Evolutionary conservation across 2,888 invertebrate genomes (phyloP).

Genomic region (Ennomos erosarius): DNA sequence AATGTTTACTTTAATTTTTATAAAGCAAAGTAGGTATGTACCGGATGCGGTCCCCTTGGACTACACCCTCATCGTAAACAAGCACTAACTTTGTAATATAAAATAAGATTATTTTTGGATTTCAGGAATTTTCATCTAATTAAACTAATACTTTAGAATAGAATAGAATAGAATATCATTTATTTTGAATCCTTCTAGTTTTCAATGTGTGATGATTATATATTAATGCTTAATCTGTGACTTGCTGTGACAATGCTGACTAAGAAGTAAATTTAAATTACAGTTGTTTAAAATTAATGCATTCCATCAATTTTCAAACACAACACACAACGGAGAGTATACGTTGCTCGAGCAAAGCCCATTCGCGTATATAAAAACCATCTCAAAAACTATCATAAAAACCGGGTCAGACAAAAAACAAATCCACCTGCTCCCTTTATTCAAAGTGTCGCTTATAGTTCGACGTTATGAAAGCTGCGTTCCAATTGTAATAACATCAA

Average conservation of each 20-base stretch:
- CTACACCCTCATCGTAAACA: conserved; percentile 13
- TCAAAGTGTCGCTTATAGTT: conserved; percentile 53
- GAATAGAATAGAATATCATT: no score
- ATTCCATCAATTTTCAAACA: conserved; percentile 7
- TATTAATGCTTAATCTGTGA: no score
- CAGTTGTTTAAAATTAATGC: neutral
- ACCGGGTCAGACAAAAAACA: conserved; percentile 45
- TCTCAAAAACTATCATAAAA: conserved; percentile 33
- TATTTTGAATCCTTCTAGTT: no score
- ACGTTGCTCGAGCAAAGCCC: conserved; percentile 9
- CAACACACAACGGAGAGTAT: conserved; percentile 5
- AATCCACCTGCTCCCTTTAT: conserved; percentile 58
- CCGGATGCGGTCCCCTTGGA: neutral
- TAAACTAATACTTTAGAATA: no score
- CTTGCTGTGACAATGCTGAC: no score
- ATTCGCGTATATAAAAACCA: conserved; percentile 18
- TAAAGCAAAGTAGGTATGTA: no score
- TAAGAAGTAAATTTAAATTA: neutral
- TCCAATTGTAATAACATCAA: conserved; percentile 84
- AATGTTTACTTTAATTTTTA: neutral
- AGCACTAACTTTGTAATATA: conserved; percentile 24
- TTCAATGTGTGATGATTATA: neutral
- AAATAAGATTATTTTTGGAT: no score
- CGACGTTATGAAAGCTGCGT: conserved; percentile 72
- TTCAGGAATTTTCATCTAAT: no score